Conservation (phyloP, 2,888 invertebrate genomes). For the Cerastis rubricosa region DNA sequence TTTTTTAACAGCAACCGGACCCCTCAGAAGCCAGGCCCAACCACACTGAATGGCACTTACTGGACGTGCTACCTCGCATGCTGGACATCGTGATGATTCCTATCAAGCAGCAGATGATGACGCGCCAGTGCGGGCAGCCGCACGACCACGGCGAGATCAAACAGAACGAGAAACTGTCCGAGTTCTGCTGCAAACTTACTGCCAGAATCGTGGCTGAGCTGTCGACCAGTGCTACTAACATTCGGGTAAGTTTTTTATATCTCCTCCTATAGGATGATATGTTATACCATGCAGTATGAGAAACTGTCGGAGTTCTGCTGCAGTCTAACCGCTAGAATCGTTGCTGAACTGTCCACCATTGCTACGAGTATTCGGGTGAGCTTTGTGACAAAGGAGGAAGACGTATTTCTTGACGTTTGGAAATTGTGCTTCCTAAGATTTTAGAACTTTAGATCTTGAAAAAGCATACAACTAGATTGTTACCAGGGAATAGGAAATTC, state of each 20-base stretch:
- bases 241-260: constrained; percentile 73
- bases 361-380: constrained; percentile 79
- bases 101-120: constrained; percentile 91
- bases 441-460: not conserved
- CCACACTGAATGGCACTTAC: constrained; percentile 92
- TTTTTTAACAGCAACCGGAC: constrained; percentile 73
- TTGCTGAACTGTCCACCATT: constrained; percentile 94
- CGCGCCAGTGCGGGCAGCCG: constrained; percentile 85
- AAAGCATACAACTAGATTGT: not conserved
- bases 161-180: constrained; percentile 90
- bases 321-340: constrained; percentile 86
- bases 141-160: constrained; percentile 89
- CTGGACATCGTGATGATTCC: constrained; percentile 96
- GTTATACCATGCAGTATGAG: not conserved
- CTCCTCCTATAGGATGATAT: not conserved
- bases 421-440: not conserved
- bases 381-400: constrained; percentile 2
- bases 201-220: constrained; percentile 97
- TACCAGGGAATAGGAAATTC: not conserved
- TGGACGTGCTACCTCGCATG: constrained; percentile 95
- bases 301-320: constrained; percentile 84
- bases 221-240: constrained; percentile 83
- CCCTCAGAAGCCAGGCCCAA: constrained; percentile 70
- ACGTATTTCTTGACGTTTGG: not conserved
- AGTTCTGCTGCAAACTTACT: constrained; percentile 94